phyloP scores from a whole-genome alignment of 2,888 invertebrate genomes.

The Cotesia congregata region DNA sequence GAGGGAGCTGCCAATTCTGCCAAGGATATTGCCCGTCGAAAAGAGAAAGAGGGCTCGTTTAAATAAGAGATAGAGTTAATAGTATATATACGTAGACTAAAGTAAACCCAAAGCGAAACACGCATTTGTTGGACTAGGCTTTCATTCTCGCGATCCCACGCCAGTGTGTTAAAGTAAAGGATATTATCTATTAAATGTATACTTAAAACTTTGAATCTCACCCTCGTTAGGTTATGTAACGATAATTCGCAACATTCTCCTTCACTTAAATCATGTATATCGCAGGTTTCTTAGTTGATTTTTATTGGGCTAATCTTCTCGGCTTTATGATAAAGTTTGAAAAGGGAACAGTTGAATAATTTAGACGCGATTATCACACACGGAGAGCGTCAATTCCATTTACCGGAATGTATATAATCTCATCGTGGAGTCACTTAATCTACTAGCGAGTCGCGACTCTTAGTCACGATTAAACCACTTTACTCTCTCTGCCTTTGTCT shows the following conservation, averaged over 20 bases:
- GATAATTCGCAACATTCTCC: too few species aligned
- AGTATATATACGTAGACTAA: too few species aligned
- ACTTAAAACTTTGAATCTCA: conserved; percentile 1
- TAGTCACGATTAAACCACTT: conserved; percentile 21
- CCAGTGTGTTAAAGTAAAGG: background rate
- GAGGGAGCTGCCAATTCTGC: conserved; percentile 38
- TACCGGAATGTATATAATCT: conserved; percentile 28
- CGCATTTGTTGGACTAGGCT: background rate
- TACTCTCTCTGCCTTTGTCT: background rate
- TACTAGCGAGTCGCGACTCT: conserved; percentile 13
- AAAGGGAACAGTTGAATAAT: conserved; percentile 42
- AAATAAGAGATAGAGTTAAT: too few species aligned
- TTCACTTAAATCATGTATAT: too few species aligned
- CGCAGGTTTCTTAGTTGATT: background rate
- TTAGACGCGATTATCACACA: conserved; percentile 43
- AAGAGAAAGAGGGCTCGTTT: conserved; percentile 1
- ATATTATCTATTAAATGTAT: background rate
- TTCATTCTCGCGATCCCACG: conserved; percentile 10
- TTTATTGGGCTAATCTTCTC: conserved; percentile 26
- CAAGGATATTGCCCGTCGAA: conserved; percentile 21
- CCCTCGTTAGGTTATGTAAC: background rate
- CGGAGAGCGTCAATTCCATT: conserved; percentile 40
- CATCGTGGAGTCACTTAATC: conserved; percentile 19
- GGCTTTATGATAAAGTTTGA: conserved; percentile 28
- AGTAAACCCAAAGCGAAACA: background rate